Evolutionary conservation across 2,888 invertebrate species (phyloP).

Genomic region (Ecliptopera silaceata): DNA sequence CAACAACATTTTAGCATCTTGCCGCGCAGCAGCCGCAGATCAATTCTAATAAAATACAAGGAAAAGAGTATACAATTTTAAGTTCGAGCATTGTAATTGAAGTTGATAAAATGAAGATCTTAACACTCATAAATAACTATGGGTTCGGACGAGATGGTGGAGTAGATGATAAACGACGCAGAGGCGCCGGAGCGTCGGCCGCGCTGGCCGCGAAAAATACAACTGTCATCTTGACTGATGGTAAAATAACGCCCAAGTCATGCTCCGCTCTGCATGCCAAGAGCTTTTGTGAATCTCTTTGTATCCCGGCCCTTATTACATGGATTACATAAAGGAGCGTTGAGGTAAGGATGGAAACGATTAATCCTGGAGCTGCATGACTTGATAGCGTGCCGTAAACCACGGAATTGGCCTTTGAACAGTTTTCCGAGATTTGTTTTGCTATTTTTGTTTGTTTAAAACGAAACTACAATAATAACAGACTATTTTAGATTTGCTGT

Average conservation of each 20-base stretch:
- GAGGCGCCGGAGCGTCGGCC: slow-evolving; percentile 75
- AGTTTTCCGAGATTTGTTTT: slow-evolving; percentile 23
- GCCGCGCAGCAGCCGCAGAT: slow-evolving; percentile 19
- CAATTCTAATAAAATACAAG: slow-evolving; percentile 2
- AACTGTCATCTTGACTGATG: slow-evolving; percentile 82
- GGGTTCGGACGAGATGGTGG: slow-evolving; percentile 61
- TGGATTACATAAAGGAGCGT: slow-evolving; percentile 59
- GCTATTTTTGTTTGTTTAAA: slow-evolving; percentile 28
- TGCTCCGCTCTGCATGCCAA: slow-evolving; percentile 73
- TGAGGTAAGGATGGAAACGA: slow-evolving; percentile 50
- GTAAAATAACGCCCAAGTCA: slow-evolving; percentile 77
- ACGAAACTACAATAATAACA: slow-evolving; percentile 6
- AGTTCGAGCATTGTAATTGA: slow-evolving; percentile 9
- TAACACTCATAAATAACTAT: slow-evolving; percentile 67
- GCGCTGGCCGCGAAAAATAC: slow-evolving; percentile 79
- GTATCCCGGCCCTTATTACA: slow-evolving; percentile 66
- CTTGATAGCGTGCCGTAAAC: slow-evolving; percentile 37
- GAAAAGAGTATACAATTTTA: slow-evolving; percentile 3
- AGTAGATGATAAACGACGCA: slow-evolving; percentile 76
- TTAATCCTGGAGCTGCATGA: slow-evolving; percentile 40
- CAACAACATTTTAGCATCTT: slow-evolving; percentile 40
- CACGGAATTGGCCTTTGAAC: slow-evolving; percentile 23
- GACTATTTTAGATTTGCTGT: not conserved
- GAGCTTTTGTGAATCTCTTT: slow-evolving; percentile 69
- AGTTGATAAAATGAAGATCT: slow-evolving; percentile 38